Percentiles rank a stretch among this genome's conserved stretches.
Evolutionary conservation across 2,797 vertebrate species (phyloP).

Genomic region (Meda fulgida): DNA sequence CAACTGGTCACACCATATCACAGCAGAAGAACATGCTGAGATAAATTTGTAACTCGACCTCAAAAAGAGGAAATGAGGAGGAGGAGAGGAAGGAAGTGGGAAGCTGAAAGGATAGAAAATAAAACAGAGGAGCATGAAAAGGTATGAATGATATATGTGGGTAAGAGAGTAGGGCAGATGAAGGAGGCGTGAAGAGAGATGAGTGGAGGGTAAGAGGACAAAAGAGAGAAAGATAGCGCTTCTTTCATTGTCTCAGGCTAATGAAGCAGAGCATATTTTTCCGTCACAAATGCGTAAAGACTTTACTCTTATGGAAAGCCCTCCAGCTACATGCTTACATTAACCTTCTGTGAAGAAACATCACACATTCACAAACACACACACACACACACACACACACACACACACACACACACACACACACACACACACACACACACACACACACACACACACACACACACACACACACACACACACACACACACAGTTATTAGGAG

Average conservation of each 20-base stretch:
- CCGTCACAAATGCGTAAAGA: background rate
- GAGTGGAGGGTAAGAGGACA: background rate
- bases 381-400: background rate
- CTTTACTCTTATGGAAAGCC: background rate
- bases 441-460: background rate
- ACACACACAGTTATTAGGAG: background rate
- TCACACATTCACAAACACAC: background rate
- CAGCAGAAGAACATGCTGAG: conserved; percentile 18
- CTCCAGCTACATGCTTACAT: conserved; percentile 19
- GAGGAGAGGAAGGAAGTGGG: conserved; percentile 20
- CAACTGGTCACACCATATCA: conserved; percentile 44
- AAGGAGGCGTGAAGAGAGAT: conserved; percentile 10
- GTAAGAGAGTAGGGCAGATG: background rate
- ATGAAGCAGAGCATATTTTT: conserved; percentile 50
- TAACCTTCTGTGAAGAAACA: conserved; percentile 27
- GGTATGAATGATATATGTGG: background rate
- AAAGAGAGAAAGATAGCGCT: background rate
- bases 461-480: background rate
- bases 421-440: background rate
- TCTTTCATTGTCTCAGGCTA: conserved; percentile 38
- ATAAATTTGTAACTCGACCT: conserved; percentile 20
- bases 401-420: background rate
- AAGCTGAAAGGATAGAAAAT: conserved; percentile 19
- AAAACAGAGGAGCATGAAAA: conserved; percentile 18
- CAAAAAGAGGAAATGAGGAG: conserved; percentile 14